Conservation (phyloP, 2,797 vertebrate genomes). For the Cossypha caffra region DNA sequence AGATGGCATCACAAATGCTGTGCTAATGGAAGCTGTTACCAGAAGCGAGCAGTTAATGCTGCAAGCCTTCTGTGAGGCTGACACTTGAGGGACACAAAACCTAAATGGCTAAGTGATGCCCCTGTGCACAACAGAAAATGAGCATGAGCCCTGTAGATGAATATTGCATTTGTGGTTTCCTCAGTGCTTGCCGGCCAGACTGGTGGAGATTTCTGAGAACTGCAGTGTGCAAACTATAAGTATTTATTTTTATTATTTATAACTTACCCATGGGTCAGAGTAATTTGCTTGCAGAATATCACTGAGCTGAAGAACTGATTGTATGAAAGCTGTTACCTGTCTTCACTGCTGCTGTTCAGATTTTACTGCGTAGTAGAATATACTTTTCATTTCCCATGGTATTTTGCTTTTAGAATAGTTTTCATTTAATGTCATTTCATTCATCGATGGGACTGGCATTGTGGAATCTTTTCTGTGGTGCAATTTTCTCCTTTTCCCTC, state of each 20-base stretch:
- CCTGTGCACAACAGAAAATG: background rate
- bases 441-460: background rate
- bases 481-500: background rate
- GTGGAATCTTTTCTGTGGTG: background rate
- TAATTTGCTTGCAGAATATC: constrained; percentile 4
- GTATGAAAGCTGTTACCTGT: constrained; percentile 15
- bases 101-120: background rate
- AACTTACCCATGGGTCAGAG: background rate
- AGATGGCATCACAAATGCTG: background rate
- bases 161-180: constrained; percentile 10
- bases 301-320: constrained; percentile 1
- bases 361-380: background rate
- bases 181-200: background rate
- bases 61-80: background rate
- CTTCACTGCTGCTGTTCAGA: background rate
- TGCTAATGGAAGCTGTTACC: constrained; percentile 48
- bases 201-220: background rate
- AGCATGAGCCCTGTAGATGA: background rate
- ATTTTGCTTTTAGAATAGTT: background rate
- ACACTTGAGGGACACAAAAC: background rate
- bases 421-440: background rate
- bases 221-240: background rate
- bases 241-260: background rate
- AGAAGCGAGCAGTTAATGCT: constrained; percentile 3
- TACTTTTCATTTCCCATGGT: background rate